These are phyloP conservation scores for Andrena camellia DNA, from an alignment of 2,888 invertebrate genomes.

Conservation along the genomic window DNA sequence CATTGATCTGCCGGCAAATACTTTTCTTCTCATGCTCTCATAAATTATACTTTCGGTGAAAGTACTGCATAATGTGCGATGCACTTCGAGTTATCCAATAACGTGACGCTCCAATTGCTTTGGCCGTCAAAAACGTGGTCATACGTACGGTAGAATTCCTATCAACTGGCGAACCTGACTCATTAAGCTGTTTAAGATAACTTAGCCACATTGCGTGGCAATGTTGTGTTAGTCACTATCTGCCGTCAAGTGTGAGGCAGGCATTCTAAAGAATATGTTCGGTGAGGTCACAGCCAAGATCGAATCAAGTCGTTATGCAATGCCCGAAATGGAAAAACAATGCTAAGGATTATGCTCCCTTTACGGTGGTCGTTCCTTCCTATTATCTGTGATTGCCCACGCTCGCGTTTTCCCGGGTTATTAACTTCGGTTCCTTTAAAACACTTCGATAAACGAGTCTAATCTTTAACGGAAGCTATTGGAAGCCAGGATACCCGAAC, in stretches of 20 bases:
- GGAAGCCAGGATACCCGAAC: background rate
- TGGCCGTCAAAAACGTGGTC: background rate
- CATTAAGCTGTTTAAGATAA: background rate
- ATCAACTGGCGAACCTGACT: background rate
- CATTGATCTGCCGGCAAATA: no score
- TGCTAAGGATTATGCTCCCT: background rate
- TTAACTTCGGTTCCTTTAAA: background rate
- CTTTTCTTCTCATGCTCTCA: no score
- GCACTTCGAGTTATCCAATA: background rate
- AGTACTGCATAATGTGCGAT: no score
- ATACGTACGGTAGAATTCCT: background rate
- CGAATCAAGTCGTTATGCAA: slow-evolving; percentile 37
- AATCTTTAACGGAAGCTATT: background rate
- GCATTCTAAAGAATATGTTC: background rate
- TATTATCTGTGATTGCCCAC: background rate
- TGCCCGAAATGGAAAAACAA: slow-evolving; percentile 38
- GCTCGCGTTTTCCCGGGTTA: background rate
- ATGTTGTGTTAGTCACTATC: slow-evolving; percentile 30
- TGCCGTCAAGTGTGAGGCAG: slow-evolving; percentile 21
- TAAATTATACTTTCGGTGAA: no score
- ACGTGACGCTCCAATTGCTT: background rate
- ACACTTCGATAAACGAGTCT: background rate
- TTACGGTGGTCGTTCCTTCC: background rate
- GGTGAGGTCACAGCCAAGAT: slow-evolving; percentile 44
- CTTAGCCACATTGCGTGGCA: background rate